Conservation (phyloP, 2,797 vertebrate genomes). For the Lepilemur ruficaudatus region DNA sequence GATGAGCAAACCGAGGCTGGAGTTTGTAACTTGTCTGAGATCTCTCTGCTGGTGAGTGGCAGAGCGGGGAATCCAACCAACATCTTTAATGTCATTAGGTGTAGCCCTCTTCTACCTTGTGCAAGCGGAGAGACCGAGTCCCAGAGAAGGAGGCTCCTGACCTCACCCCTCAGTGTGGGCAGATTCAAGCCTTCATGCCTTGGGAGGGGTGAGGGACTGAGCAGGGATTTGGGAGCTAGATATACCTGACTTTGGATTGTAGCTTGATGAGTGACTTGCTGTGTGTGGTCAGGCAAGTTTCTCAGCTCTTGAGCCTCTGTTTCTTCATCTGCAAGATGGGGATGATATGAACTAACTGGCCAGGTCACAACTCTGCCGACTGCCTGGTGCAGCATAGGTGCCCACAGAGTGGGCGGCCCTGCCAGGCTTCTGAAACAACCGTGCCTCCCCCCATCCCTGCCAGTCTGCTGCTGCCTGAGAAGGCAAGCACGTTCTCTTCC, state of each 20-base stretch:
- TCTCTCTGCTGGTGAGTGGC: not conserved
- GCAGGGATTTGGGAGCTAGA: not conserved
- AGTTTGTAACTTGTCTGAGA: not conserved
- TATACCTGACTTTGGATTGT: not conserved
- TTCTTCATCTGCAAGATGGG: not conserved
- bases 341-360: not conserved
- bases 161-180: not conserved
- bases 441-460: not conserved
- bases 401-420: rapidly evolving
- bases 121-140: not conserved
- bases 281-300: not conserved
- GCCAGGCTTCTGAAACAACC: not conserved
- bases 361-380: not conserved
- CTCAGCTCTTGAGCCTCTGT: not conserved
- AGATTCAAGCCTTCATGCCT: not conserved
- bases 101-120: not conserved
- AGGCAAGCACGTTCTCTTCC: not conserved
- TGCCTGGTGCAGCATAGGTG: not conserved
- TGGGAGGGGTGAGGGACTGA: not conserved
- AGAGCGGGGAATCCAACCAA: not conserved
- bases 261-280: not conserved
- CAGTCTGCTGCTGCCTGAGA: not conserved
- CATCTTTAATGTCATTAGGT: not conserved
- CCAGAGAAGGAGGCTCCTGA: not conserved
- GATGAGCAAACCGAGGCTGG: not conserved